Base-by-base conservation (phyloP, 2,113 vertebrate genomes). In the Lepus americanus region DNA sequence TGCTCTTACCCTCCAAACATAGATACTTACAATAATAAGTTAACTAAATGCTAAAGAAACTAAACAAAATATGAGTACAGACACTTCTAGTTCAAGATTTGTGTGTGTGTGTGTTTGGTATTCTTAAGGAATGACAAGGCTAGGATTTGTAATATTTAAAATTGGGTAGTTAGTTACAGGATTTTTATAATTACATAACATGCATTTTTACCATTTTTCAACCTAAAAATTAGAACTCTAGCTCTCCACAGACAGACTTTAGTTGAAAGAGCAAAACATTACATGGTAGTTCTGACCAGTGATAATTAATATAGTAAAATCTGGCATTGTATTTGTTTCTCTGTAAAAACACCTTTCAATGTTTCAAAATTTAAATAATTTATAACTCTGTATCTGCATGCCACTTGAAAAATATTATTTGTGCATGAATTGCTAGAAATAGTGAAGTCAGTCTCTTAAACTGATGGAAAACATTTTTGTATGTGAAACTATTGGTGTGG, bases 391-490 rank as follows among this genome's bases (percentile, higher is more conserved):
- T 36, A 51, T 44, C 31, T 81, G n/a, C 64, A 87, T 31, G 9
- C 39, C 59, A 55, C 78, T 4, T 69, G 49, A 92, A 87, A 44
- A 92, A 78, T 80, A 90, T 33, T 90, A 4, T 67, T 78, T 76
- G 70, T 79, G 63, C 3, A 39, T 80, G 25, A 89, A 55, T 61
- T 95, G 66, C 74, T 87, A 83, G 80, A 94, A 94, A 94, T 69
- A 87, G 80, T 95, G 96, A 89, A 96, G 61, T 76, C 55, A 83
- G 27, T 79, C 66, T 87, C 59, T 84, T 96, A 92, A 90, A 63
- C 59, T 78, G 13, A 59, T 59, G 16, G 25, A 94, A 96, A 87
- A 61, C 19, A 66, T 49, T 78, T 59, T 73, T 87, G 36, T 67
- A 69, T 72, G 53, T 92, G 90, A 83, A 92, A 74, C 94, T 87